These are phyloP conservation scores for Cetonia aurata DNA, from an alignment of 2,888 invertebrate species.

Conservation along the genomic window DNA sequence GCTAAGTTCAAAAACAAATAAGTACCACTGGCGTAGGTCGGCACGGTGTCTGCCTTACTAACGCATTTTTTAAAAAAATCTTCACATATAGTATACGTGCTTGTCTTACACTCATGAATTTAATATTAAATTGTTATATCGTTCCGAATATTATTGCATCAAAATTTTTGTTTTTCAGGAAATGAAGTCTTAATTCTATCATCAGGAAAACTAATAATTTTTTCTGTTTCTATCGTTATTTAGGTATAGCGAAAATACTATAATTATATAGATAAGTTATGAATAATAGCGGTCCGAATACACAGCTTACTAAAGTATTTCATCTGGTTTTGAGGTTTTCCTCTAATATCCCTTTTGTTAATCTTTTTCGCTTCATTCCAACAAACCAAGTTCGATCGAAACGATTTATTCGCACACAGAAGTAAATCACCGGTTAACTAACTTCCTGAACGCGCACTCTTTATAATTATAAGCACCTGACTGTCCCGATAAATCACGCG, in stretches of 20 bases:
- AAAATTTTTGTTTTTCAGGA: too few species aligned
- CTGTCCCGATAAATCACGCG: constrained; percentile 50
- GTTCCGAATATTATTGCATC: too few species aligned
- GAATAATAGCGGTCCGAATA: too few species aligned
- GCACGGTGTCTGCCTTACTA: neutral
- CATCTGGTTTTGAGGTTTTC: neutral
- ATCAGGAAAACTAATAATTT: too few species aligned
- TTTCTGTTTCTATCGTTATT: too few species aligned
- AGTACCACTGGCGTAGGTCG: neutral
- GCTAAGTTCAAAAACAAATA: constrained; percentile 4
- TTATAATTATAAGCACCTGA: constrained; percentile 53
- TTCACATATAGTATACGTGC: too few species aligned
- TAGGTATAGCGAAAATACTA: too few species aligned
- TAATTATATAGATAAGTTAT: too few species aligned
- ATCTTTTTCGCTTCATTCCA: neutral
- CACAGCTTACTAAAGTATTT: too few species aligned
- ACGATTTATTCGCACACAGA: constrained; percentile 40
- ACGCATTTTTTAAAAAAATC: neutral
- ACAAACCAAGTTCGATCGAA: constrained; percentile 13
- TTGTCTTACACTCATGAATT: too few species aligned
- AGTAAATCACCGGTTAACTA: constrained; percentile 51
- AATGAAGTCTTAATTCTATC: too few species aligned
- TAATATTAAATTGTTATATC: too few species aligned
- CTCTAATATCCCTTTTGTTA: constrained; percentile 1
- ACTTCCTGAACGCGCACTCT: constrained; percentile 48